phyloP scores from a whole-genome alignment of 2,888 invertebrate species.

The Scrobipalpa atriplicella region DNA sequence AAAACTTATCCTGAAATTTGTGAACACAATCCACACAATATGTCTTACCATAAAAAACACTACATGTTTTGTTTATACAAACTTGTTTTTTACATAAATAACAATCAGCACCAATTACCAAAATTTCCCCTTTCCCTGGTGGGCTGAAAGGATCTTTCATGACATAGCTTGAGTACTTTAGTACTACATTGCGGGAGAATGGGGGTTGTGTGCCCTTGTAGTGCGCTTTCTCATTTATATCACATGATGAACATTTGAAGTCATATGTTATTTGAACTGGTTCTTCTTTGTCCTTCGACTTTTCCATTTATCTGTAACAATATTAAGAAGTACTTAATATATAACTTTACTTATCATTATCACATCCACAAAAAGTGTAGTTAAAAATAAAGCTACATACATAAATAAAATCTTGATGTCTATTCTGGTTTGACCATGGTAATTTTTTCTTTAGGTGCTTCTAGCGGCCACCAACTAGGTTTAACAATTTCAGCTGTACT shows the following conservation, averaged over 20 bases:
- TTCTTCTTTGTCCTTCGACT: slow-evolving; percentile 51
- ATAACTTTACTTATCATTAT: too few relatives aligned
- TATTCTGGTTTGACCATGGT: slow-evolving; percentile 37
- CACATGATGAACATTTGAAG: slow-evolving; percentile 86
- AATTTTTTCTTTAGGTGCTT: slow-evolving; percentile 84
- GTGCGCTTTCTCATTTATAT: slow-evolving; percentile 86
- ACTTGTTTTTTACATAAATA: slow-evolving; percentile 85
- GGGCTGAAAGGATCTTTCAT: slow-evolving; percentile 94
- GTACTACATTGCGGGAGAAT: slow-evolving; percentile 85
- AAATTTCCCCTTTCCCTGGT: slow-evolving; percentile 88
- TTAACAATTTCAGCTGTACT: slow-evolving; percentile 80
- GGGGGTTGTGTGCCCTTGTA: slow-evolving; percentile 90
- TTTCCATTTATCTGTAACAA: slow-evolving; percentile 63
- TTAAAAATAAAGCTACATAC: too few relatives aligned
- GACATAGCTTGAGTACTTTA: slow-evolving; percentile 89
- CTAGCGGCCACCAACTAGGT: slow-evolving; percentile 93
- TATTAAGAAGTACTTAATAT: too few relatives aligned
- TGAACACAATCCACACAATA: slow-evolving; percentile 89
- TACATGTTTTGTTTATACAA: slow-evolving; percentile 89
- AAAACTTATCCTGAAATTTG: slow-evolving; percentile 83
- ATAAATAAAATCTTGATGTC: slow-evolving; percentile 35
- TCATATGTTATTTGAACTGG: slow-evolving; percentile 53
- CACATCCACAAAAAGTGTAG: too few relatives aligned
- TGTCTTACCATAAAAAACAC: slow-evolving; percentile 89
- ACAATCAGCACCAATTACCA: slow-evolving; percentile 91